Percentiles rank a stretch among this genome's conserved stretches.
Evolutionary conservation across 1,140 invertebrate genomes (phyloP).

Genomic region (Watersipora subatra): DNA sequence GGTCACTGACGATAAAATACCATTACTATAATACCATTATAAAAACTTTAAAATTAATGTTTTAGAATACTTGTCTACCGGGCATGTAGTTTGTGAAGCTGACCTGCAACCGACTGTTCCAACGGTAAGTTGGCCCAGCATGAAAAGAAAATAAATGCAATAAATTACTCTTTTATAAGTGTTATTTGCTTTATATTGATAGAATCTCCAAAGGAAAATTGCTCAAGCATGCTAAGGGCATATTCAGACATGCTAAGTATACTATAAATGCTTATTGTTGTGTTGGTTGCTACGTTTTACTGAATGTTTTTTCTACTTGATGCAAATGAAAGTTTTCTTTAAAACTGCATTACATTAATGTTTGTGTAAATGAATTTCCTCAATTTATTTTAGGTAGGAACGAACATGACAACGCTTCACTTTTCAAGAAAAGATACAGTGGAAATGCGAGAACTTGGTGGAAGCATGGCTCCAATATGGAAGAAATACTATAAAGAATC

Average conservation of each 20-base stretch:
- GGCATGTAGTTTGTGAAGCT: not conserved
- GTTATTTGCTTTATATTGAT: not conserved
- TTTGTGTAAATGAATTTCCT: not conserved
- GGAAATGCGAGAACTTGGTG: not conserved
- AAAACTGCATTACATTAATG: not conserved
- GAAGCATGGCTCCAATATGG: not conserved
- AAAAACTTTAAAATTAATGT: no score
- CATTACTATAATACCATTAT: no score
- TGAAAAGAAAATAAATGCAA: not conserved
- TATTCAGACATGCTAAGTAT: no score
- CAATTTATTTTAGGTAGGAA: not conserved
- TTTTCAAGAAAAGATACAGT: not conserved
- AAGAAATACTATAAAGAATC: not conserved
- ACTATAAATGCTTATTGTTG: not conserved
- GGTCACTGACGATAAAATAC: no score
- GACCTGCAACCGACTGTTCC: not conserved
- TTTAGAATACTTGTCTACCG: not conserved
- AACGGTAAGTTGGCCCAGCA: not conserved
- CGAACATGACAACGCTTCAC: not conserved
- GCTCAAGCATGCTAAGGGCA: no score
- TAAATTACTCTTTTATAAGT: not conserved
- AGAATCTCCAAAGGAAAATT: not conserved
- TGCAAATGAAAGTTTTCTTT: not conserved
- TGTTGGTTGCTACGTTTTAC: not conserved
- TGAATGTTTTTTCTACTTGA: not conserved